Base-by-base conservation (phyloP, 2,888 invertebrate genomes). In the Philereme vetulata region DNA sequence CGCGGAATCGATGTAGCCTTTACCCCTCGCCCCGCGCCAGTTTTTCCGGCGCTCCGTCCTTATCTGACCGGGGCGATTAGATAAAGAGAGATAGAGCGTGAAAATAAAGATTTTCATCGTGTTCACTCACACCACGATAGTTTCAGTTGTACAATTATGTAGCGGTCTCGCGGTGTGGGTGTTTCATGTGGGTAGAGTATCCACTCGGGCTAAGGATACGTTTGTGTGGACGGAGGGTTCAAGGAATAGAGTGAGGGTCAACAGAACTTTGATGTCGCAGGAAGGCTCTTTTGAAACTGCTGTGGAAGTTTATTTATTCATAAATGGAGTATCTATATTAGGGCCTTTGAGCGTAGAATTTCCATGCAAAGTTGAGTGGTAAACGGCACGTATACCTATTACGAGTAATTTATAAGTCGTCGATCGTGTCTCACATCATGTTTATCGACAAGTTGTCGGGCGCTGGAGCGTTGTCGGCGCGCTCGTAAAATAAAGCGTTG, bases 101-200 rank as follows among this genome's bases (percentile, higher is more conserved):
- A 92, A 92, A 92, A 92, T 92, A 92, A 92, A 92, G 92, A 92
- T 92, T 92, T 92, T 92, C 92, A 92, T 91, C 92, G 92, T 91
- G 91, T 91, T 89, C 90, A 91, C 92, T 83, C 90, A 90, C 91
- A 91, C 90, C 80, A 76, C 65, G 75, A 73, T 77, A 82, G 82
- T 85, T 86, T 84, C 81, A 84, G 84, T 75, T 75, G 78, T 81
- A 82, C 75, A 75, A 78, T 80, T 76, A 83, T 84, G 80, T 80
- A 81, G 85, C 76, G 75, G 80, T 80, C 78, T 76, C 70, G 75
- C 77, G 75, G 83, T 84, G 84, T 86, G 87, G 76, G 84, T 80
- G 71, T 74, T 71, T 76, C 81, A 78, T 80, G 80, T 82, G 81
- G 79, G 78, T 74, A 77, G 75, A 76, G 60, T 49, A 49, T 75